Evolutionary conservation across 2,113 vertebrate genomes (phyloP).

Genomic region (Urocynchramus pylzowi): DNA sequence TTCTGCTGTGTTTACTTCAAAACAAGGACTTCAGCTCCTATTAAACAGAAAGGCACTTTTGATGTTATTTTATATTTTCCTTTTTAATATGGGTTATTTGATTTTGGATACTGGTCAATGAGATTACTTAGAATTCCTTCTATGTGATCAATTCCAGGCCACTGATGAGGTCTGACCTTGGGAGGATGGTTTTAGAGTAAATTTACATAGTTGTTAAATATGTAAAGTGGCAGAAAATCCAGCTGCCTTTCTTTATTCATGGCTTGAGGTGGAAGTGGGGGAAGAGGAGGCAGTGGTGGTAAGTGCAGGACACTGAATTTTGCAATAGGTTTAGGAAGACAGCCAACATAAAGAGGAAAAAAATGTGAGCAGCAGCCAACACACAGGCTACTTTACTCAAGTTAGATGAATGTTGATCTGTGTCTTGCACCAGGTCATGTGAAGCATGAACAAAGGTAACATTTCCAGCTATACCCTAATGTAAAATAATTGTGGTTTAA

Average conservation of each 20-base stretch:
- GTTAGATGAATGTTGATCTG: conserved; percentile 6
- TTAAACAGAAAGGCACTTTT: neutral
- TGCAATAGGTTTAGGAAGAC: conserved; percentile 76
- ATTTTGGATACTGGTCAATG: neutral
- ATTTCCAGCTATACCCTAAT: neutral
- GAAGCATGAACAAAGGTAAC: neutral
- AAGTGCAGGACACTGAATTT: conserved; percentile 64
- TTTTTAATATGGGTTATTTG: neutral
- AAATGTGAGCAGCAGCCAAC: conserved; percentile 62
- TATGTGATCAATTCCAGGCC: neutral
- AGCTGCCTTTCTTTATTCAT: conserved; percentile 53
- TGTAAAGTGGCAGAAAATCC: conserved; percentile 29
- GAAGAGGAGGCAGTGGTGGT: conserved; percentile 47
- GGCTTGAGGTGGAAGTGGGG: conserved; percentile 17
- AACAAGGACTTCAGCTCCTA: neutral
- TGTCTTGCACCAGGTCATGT: conserved; percentile 2
- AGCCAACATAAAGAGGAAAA: conserved; percentile 67
- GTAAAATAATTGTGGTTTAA: neutral
- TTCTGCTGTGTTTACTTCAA: neutral
- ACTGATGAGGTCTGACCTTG: neutral
- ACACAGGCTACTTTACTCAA: conserved; percentile 46
- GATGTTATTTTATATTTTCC: neutral
- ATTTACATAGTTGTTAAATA: conserved; percentile 38
- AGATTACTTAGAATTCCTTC: neutral
- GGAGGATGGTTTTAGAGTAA: neutral